Evolutionary conservation across 1,140 invertebrate genomes (phyloP).

Genomic region (Leguminivora glycinivorella): DNA sequence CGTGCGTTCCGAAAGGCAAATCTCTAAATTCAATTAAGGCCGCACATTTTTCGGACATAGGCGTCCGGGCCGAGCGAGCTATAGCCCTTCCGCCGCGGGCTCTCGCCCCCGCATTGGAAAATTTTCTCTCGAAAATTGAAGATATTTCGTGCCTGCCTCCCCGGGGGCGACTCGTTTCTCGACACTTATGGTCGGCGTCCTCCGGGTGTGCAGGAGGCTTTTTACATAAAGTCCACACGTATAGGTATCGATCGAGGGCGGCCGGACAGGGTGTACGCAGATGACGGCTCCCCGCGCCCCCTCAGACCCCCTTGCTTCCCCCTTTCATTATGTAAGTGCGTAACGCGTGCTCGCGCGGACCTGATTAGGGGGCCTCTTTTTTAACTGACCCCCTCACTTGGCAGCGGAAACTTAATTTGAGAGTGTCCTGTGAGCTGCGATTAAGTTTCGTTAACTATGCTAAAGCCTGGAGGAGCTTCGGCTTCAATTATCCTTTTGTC

Average conservation of each 20-base stretch:
- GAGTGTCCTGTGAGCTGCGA: constrained; percentile 55
- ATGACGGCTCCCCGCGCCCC: constrained; percentile 61
- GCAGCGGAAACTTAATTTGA: constrained; percentile 72
- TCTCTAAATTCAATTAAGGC: constrained; percentile 76
- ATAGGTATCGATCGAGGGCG: constrained; percentile 76
- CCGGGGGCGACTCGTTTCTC: constrained; percentile 73
- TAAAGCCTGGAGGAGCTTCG: constrained; percentile 38
- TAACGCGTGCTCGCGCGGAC: constrained; percentile 75
- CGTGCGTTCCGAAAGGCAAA: constrained; percentile 70
- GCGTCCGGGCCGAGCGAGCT: constrained; percentile 55
- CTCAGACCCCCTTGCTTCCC: constrained; percentile 58
- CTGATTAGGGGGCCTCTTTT: constrained; percentile 76
- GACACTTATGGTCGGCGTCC: constrained; percentile 76
- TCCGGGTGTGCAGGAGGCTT: constrained; percentile 74
- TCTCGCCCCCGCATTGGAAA: constrained; percentile 74
- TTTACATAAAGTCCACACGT: constrained; percentile 79
- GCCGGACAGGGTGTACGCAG: constrained; percentile 75
- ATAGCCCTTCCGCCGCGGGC: constrained; percentile 69
- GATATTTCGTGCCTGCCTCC: constrained; percentile 74
- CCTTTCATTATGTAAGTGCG: constrained; percentile 79
- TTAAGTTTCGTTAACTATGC: constrained; percentile 56
- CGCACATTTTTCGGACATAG: constrained; percentile 72
- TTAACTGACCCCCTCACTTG: constrained; percentile 75
- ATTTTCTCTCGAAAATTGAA: constrained; percentile 78
- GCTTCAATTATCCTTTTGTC: constrained; percentile 23